Evolutionary conservation across 2,888 invertebrate species (phyloP), one percentile per base, ranked within the genome.

Genomic region (Trilocha varians): DNA sequence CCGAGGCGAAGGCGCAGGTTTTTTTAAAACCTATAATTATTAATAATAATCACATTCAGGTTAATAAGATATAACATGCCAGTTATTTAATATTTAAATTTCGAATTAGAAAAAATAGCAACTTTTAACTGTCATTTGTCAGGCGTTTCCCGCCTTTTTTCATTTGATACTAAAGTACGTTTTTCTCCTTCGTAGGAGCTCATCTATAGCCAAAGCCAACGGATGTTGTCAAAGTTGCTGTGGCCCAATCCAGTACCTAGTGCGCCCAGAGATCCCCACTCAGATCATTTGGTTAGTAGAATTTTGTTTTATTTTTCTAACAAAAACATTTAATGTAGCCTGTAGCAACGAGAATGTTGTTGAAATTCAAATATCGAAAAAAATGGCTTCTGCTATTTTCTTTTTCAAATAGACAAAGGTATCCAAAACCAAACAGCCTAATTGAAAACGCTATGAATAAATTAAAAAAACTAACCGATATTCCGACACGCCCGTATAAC

Each of bases 151-250:
- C 58, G 72, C 73, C 75, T 62, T 62, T 65, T 62, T 73, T 76
- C 77, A 57, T 66, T 60, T 59, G 57, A 57, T 70, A 83, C 83
- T 85, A 85, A 85, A 85, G 76, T 67, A 65, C 62, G 55, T 80
- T 77, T 84, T 85, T 84, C 82, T 79, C 84, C 79, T 83, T 84
- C 76, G 76, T 85, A 85, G 85, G 85, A 85, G 85, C 82, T 84
- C 86, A 85, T 85, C 85, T 85, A 85, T 85, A 85, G 75, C 83
- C 85, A 85, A 85, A 85, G 85, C 53, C 85, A 85, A 79, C 83
- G 85, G 85, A 84, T 84, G 85, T 83, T 85, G 72, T 85, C 85
- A 70, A 85, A 85, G 82, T 78, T 85, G 85, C 85, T 85, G 85
- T 85, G 85, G 85, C 85, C 85, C 75, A 80, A 78, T 68, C 78